phyloP scores from a whole-genome alignment of 2,888 invertebrate genomes.

The Pollenia labialis region DNA sequence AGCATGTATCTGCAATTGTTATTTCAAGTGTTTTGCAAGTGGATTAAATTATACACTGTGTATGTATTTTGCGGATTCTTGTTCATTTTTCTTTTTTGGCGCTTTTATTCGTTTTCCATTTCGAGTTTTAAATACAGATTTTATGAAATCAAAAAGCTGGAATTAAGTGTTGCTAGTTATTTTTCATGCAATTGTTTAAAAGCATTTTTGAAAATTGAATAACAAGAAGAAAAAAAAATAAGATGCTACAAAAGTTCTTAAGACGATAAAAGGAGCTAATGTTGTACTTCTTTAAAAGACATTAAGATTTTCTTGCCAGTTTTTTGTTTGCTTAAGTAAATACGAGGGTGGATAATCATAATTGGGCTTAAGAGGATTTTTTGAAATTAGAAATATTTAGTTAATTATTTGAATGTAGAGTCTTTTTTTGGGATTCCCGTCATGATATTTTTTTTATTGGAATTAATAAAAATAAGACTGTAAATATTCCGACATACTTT shows the following conservation, averaged over 20 bases:
- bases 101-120: slow-evolving; percentile 37
- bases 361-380: too few species aligned
- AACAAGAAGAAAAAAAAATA: not conserved
- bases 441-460: too few species aligned
- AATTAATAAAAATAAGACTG: too few species aligned
- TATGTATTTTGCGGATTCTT: slow-evolving; percentile 33
- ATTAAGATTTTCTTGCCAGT: not conserved
- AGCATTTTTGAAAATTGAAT: not conserved
- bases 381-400: too few species aligned
- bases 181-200: slow-evolving; percentile 10
- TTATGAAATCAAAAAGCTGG: slow-evolving; percentile 55
- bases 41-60: slow-evolving; percentile 55
- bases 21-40: slow-evolving; percentile 68
- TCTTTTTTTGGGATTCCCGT: too few species aligned
- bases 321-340: not conserved
- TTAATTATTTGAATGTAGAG: too few species aligned
- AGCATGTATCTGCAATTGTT: slow-evolving; percentile 59
- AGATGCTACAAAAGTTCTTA: slow-evolving; percentile 11
- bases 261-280: slow-evolving; percentile 9
- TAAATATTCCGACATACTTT: too few species aligned
- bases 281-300: not conserved
- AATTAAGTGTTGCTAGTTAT: slow-evolving; percentile 55
- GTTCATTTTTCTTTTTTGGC: not conserved
- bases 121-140: slow-evolving; percentile 46
- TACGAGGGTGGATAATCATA: too few species aligned